Evolutionary conservation across 2,888 invertebrate genomes (phyloP).

Genomic region (Allacma fusca): DNA sequence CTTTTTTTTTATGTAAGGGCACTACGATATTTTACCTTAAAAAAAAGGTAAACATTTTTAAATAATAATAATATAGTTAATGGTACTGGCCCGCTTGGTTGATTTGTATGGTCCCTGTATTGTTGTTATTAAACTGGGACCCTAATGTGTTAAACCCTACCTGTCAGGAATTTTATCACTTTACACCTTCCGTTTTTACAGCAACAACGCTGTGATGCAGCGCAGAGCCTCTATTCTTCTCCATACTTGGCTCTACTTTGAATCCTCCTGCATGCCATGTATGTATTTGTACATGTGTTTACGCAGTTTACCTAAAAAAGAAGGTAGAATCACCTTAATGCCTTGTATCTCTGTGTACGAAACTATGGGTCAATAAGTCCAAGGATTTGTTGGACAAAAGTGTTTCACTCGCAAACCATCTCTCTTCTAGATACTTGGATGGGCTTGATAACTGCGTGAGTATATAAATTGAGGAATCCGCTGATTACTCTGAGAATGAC

Average conservation of each 20-base stretch:
- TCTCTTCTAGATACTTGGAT: too few relatives aligned
- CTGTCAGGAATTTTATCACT: constrained; percentile 34
- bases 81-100: not conserved
- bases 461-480: constrained; percentile 2
- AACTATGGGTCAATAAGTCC: constrained; percentile 16
- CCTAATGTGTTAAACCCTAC: constrained; percentile 9
- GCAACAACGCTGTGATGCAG: not conserved
- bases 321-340: too few relatives aligned
- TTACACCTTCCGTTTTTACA: constrained; percentile 28
- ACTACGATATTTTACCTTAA: not conserved
- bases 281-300: too few relatives aligned
- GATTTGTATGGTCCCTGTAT: constrained; percentile 18
- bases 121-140: not conserved
- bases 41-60: not conserved
- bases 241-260: too few relatives aligned
- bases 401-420: not conserved
- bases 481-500: not conserved
- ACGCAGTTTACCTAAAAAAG: too few relatives aligned
- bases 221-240: too few relatives aligned
- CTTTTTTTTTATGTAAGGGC: not conserved
- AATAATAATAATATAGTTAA: constrained; percentile 13
- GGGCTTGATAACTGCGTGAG: not conserved
- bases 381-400: not conserved
- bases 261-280: not conserved
- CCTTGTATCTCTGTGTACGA: too few relatives aligned